Percentiles rank a stretch among this genome's conserved stretches.
Conservation (phyloP, 1,140 invertebrate species). For the Babylonia areolata region DNA sequence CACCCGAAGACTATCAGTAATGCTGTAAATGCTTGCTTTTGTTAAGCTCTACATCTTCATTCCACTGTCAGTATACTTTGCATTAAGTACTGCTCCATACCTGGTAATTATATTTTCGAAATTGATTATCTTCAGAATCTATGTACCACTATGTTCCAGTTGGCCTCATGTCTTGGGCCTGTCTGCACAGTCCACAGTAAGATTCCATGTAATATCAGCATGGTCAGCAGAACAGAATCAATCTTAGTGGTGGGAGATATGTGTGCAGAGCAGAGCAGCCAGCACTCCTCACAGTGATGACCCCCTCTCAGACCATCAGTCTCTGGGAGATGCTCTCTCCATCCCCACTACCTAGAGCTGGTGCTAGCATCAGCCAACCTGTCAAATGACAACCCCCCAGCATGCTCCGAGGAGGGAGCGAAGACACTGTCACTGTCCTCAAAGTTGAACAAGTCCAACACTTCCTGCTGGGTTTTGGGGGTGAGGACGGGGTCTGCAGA, state of each 20-base stretch:
- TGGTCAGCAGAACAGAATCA: background rate
- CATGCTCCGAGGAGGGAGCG: conserved; percentile 79
- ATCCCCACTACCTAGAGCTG: conserved; percentile 30
- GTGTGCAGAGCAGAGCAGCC: background rate
- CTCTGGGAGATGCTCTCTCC: too few relatives aligned
- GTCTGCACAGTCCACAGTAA: too few relatives aligned
- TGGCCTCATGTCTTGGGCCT: too few relatives aligned
- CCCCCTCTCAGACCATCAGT: background rate
- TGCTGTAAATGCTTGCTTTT: too few relatives aligned
- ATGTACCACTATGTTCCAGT: too few relatives aligned
- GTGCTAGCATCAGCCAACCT: conserved; percentile 64
- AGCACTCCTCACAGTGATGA: background rate
- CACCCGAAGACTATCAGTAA: too few relatives aligned
- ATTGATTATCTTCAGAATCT: too few relatives aligned
- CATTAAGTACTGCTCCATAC: conserved; percentile 7
- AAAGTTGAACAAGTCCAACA: conserved; percentile 84
- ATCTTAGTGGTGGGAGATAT: background rate
- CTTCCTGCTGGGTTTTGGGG: conserved; percentile 80
- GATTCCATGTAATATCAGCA: too few relatives aligned
- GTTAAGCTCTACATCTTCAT: too few relatives aligned
- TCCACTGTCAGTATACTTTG: too few relatives aligned
- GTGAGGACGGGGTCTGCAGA: conserved; percentile 81
- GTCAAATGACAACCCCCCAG: conserved; percentile 68
- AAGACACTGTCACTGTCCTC: conserved; percentile 83
- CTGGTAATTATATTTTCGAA: too few relatives aligned